Evolutionary conservation across 2,888 invertebrate species (phyloP), one percentile per base, ranked within the genome.

Genomic region (Euproctis similis): DNA sequence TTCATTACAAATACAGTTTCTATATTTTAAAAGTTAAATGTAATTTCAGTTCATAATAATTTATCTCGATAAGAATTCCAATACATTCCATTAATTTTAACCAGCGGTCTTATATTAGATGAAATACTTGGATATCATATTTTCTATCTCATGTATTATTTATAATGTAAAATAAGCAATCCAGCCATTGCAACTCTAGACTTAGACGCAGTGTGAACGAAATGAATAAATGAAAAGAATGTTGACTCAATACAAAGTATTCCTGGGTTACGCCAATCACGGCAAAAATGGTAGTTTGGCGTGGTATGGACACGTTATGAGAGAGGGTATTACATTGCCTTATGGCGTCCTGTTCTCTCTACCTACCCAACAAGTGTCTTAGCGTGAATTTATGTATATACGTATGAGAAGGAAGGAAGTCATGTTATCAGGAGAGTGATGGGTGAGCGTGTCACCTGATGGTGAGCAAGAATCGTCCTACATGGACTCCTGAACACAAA

Each of bases 141-240:
- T 74, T 64, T 69, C 65, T 60, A 65, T 59, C 67, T 78, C 72
- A 78, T 80, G 74, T 75, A 61, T 75, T 72, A 80, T 80, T 75
- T 69, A 78, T 74, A 56, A 42, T 54, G 46, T 47, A 52, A 65
- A 50, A 66, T 68, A 72, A 72, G 64, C 67, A 70, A 76, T 74
- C 59, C 58, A 52, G 53, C 65, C 57, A 66, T 70, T 71, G 60
- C 59, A 55, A 67, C 75, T 74, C 75, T 70, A 76, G 75, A 34
- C 29, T 18, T 33, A 33, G 30, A 74, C 73, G 62, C 53, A 58
- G 72, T 62, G 70, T 55, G 67, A 73, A 75, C 71, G 65, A 74
- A 66, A 63, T 65, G 66, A 72, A 71, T 63, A 59, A 59, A 72
- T 73, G 61, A 66, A 65, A 70, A 54, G 58, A 71, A 66, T 47